Conservation (phyloP, 2,888 invertebrate genomes). For the Drosophila mercatorum region DNA sequence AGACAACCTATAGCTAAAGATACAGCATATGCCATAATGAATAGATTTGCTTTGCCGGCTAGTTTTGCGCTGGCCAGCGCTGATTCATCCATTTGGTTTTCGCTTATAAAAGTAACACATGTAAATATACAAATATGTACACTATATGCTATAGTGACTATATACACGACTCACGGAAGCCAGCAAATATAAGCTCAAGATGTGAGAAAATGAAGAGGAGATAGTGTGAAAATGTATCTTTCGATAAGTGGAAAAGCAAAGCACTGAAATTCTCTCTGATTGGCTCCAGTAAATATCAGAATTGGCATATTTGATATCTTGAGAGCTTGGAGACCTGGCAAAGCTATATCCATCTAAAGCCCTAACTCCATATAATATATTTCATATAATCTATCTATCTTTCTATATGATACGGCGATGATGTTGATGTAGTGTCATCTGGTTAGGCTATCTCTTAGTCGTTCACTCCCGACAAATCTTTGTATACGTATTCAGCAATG, state of each 20-base stretch:
- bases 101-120: conserved; percentile 50
- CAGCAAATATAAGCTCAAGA: conserved; percentile 21
- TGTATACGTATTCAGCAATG: background rate
- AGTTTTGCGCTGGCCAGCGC: conserved; percentile 13
- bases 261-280: background rate
- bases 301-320: background rate
- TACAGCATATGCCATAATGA: conserved; percentile 8
- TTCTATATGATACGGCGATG: background rate
- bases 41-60: conserved; percentile 27
- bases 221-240: background rate
- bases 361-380: background rate
- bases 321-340: background rate
- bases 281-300: background rate
- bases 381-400: background rate
- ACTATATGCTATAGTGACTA: conserved; percentile 15
- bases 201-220: conserved; percentile 6
- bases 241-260: background rate
- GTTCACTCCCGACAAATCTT: background rate
- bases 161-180: conserved; percentile 13
- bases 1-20: conserved; percentile 13
- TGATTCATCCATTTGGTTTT: conserved; percentile 64
- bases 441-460: background rate
- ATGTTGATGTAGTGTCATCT: background rate
- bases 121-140: conserved; percentile 49
- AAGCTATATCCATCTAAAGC: too few species aligned